These are phyloP conservation scores for Rhopalosiphum maidis DNA, from an alignment of 1,140 invertebrate genomes.

Conservation along the genomic window DNA sequence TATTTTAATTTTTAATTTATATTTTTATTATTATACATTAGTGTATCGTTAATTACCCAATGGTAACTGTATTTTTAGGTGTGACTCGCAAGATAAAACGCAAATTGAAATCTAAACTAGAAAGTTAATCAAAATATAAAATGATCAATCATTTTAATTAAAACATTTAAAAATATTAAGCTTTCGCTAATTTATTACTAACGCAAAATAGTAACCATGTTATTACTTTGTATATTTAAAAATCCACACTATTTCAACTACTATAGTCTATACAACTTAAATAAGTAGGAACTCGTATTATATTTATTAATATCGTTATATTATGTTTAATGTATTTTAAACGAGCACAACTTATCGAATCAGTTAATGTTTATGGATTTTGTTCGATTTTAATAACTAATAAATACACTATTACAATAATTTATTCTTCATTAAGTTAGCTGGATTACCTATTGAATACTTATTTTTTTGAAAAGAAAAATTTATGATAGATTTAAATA, in stretches of 20 bases:
- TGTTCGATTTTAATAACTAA: neutral
- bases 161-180: neutral
- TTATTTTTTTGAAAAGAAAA: too few species aligned
- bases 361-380: neutral
- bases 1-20: neutral
- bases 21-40: neutral
- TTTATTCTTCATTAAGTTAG: too few species aligned
- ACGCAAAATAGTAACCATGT: neutral
- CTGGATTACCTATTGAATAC: too few species aligned
- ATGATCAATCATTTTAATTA: slow-evolving; percentile 8
- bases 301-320: neutral
- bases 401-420: too few species aligned
- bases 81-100: neutral
- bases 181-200: neutral
- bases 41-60: neutral
- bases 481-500: too few species aligned
- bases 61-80: slow-evolving; percentile 14
- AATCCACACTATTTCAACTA: neutral
- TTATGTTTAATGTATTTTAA: neutral
- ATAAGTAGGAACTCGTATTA: neutral
- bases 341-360: neutral
- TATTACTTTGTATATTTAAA: neutral
- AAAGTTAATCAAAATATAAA: slow-evolving; percentile 13
- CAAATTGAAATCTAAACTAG: slow-evolving; percentile 12
- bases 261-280: neutral